phyloP scores from a whole-genome alignment of 2,888 invertebrate genomes.

The Drosophila prostipennis region DNA sequence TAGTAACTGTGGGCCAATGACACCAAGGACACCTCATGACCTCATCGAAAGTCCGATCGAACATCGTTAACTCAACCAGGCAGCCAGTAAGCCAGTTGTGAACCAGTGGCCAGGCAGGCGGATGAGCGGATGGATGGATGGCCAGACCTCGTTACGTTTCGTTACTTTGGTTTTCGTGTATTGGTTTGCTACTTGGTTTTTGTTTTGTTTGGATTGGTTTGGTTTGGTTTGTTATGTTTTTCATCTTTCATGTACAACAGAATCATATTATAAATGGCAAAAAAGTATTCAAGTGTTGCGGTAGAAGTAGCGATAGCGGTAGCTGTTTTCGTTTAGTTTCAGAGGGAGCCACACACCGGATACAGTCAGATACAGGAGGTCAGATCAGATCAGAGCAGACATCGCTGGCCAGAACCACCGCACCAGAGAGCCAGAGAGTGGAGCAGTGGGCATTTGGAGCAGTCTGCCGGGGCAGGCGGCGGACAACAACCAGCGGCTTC shows the following conservation, averaged over 20 bases:
- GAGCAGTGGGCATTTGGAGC: constrained; percentile 47
- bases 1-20: constrained; percentile 71
- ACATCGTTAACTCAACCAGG: constrained; percentile 63
- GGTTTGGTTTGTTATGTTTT: constrained; percentile 2
- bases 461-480: constrained; percentile 52
- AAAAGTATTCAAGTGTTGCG: constrained; percentile 42
- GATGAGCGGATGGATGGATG: constrained; percentile 46
- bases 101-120: constrained; percentile 46
- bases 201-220: background rate
- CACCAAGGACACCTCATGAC: constrained; percentile 69
- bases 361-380: constrained; percentile 34
- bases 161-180: constrained; percentile 13
- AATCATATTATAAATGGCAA: constrained; percentile 35
- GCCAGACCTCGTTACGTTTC: constrained; percentile 36
- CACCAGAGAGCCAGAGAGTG: constrained; percentile 51
- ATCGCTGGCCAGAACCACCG: constrained; percentile 48
- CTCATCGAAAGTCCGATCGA: constrained; percentile 72
- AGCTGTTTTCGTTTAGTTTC: constrained; percentile 16
- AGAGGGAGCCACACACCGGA: constrained; percentile 41
- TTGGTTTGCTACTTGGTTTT: constrained; percentile 5
- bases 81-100: constrained; percentile 21
- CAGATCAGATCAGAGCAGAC: constrained; percentile 44
- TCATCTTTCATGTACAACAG: constrained; percentile 16
- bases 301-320: constrained; percentile 19
- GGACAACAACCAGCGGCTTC: constrained; percentile 34